These are phyloP conservation scores for Calidris pugnax DNA, from an alignment of 2,113 vertebrate genomes.

Conservation along the genomic window DNA sequence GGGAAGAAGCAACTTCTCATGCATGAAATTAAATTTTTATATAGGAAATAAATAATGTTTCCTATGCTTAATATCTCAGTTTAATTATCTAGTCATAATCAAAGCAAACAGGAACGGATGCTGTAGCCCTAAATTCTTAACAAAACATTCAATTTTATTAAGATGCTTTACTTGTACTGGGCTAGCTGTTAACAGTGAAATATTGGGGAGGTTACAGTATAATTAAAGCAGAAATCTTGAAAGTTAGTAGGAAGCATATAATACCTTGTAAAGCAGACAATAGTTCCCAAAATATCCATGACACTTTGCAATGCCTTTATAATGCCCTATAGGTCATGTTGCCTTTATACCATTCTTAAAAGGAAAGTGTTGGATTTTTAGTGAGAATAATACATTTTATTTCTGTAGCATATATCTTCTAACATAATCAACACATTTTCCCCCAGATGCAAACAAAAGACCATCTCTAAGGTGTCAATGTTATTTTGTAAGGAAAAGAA, in stretches of 20 bases:
- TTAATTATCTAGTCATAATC: conserved; percentile 28
- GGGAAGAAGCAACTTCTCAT: conserved; percentile 15
- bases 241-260: not conserved
- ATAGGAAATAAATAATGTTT: conserved; percentile 26
- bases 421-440: not conserved
- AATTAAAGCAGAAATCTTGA: conserved; percentile 30
- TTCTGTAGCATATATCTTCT: not conserved
- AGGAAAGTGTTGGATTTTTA: not conserved
- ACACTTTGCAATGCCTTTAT: not conserved
- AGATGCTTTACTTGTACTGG: not conserved
- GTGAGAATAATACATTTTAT: not conserved
- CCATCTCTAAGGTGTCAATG: not conserved
- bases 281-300: not conserved
- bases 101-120: not conserved
- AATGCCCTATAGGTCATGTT: not conserved
- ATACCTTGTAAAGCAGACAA: conserved; percentile 5
- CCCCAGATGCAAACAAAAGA: not conserved
- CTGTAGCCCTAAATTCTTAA: not conserved
- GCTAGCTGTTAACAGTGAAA: not conserved
- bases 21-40: conserved; percentile 27
- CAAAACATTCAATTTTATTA: not conserved
- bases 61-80: not conserved
- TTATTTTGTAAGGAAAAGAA: not conserved
- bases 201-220: not conserved
- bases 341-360: not conserved